Evolutionary conservation across 2,113 vertebrate species (phyloP).

Genomic region (Indicator indicator): DNA sequence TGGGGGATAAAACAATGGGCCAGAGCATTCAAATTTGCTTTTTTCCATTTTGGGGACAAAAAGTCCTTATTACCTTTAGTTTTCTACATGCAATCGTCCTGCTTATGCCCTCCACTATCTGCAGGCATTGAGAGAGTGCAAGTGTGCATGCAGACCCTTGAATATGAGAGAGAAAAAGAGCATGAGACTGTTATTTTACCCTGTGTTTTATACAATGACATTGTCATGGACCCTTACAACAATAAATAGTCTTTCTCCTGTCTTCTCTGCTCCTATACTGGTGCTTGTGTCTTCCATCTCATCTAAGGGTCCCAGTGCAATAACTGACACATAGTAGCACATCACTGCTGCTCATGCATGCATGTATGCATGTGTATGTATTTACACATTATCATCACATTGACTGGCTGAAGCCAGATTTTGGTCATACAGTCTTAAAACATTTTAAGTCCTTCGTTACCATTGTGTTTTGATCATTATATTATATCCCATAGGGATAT

Average conservation of each 20-base stretch:
- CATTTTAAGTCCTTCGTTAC: neutral
- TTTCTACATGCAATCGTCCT: neutral
- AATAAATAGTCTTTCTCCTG: neutral
- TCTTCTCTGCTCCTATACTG: neutral
- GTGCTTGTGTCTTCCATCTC: neutral
- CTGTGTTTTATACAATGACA: neutral
- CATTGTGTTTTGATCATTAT: neutral
- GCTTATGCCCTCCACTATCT: neutral
- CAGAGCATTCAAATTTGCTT: neutral
- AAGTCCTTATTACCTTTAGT: neutral
- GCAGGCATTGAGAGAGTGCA: neutral
- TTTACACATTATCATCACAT: conserved; percentile 6
- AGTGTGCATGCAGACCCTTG: neutral
- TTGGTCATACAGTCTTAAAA: neutral
- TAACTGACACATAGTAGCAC: neutral
- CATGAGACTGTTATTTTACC: neutral
- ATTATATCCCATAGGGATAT: neutral
- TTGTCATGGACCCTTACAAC: neutral
- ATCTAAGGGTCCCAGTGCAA: neutral
- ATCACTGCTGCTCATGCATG: conserved; percentile 18
- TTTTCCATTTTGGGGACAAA: neutral
- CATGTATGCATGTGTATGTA: neutral
- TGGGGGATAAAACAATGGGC: neutral
- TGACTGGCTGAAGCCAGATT: neutral
- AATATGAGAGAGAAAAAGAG: neutral